These are phyloP conservation scores for Colletes gigas DNA, from an alignment of 1,140 invertebrate species.

Conservation along the genomic window DNA sequence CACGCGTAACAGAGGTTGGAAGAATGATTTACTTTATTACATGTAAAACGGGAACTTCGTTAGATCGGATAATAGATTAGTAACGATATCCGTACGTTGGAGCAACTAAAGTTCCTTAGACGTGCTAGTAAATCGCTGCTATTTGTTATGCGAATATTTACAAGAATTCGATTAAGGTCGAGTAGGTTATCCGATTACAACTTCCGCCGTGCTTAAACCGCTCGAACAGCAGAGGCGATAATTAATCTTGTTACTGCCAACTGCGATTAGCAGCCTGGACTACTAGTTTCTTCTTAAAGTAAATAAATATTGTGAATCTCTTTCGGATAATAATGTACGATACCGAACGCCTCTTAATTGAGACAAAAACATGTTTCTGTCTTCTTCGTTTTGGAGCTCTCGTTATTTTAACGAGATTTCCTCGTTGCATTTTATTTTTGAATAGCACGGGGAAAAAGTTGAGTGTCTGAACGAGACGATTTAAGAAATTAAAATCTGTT, in stretches of 20 bases:
- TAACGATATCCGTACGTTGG: not conserved
- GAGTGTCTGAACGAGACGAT: too few species aligned
- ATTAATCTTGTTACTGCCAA: conserved; percentile 47
- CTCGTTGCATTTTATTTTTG: not conserved
- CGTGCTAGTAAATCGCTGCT: not conserved
- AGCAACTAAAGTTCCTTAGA: not conserved
- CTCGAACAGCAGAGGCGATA: conserved; percentile 30
- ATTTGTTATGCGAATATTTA: conserved; percentile 23
- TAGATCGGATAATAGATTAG: not conserved
- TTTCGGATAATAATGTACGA: not conserved
- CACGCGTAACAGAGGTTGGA: too few species aligned
- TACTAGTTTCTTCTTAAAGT: not conserved
- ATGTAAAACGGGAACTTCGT: not conserved
- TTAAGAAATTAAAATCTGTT: too few species aligned
- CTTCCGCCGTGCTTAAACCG: conserved; percentile 47
- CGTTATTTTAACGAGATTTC: not conserved
- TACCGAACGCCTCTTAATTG: not conserved
- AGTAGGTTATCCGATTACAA: conserved; percentile 43
- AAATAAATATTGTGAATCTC: conserved; percentile 13
- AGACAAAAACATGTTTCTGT: not conserved
- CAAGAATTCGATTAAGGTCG: conserved; percentile 23
- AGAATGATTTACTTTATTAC: not conserved
- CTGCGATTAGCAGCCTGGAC: conserved; percentile 20
- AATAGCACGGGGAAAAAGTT: too few species aligned
- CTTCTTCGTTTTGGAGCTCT: not conserved